Evolutionary conservation across 2,113 vertebrate genomes (phyloP), one percentile per base, ranked within the genome.

Genomic region (Anoplopoma fimbria): DNA sequence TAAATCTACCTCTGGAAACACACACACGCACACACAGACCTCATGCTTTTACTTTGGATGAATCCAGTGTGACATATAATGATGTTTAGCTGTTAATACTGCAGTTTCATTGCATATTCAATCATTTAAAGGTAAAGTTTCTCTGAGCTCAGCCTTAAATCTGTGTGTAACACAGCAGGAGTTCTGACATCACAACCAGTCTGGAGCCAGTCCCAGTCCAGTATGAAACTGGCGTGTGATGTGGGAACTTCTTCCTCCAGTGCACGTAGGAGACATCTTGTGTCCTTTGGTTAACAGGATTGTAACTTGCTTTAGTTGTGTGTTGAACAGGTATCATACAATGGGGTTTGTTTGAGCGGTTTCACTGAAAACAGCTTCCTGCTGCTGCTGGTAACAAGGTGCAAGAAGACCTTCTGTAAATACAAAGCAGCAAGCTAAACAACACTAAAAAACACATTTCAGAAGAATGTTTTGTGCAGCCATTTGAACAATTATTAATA

Each of bases 1-100:
- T 88, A 81, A 85, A 87, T 83, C 63, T 75, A 60, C 75, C 19
- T 29, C 45, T 62, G 9, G 21, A 65, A 53, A 68, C 67, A 81
- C 36, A 40, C 42, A 70, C 47, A 62, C 57, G 6, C 45, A 74
- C 1, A 70, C 45, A 68, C 60, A 36, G 31, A 36, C 60, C 19
- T n/a, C 49, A 19, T 23, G 45, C 38, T 67, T 45, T 60, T 17
- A 72, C 72, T 40, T 47, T 75, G 64, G 58, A 77, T 58, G 34
- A 42, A 82, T 71, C 58, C 45, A 40, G 53, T 51, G 25, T 49
- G n/a, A 70, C 12, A 21, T 76, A 67, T 80, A 63, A 14, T 74
- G 42, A 49, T 13, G 2, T 72, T 63, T 9, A 36, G 19, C 38
- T 21, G 61, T 74, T 65, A 36, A 12, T 2, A 2, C 63, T 77